Evolutionary conservation across 2,888 invertebrate genomes (phyloP).

Genomic region (Pegoplata infirma): DNA sequence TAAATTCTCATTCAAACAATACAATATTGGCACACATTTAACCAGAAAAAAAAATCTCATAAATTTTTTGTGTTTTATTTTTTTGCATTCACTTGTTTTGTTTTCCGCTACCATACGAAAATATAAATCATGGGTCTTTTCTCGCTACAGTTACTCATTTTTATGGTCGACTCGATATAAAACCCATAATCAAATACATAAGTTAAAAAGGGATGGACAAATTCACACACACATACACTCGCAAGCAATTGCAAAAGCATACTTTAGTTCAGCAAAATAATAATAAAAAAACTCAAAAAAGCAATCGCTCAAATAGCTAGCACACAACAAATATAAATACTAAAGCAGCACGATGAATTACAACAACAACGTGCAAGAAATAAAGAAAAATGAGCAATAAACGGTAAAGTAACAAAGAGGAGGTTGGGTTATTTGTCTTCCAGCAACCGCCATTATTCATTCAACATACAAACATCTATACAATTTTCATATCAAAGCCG

Average conservation of each 20-base stretch:
- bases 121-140: slow-evolving; percentile 51
- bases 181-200: slow-evolving; percentile 46
- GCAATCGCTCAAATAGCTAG: slow-evolving; percentile 41
- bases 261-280: slow-evolving; percentile 42
- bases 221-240: slow-evolving; percentile 53
- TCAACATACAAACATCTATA: slow-evolving; percentile 57
- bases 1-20: slow-evolving; percentile 10
- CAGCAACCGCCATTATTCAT: slow-evolving; percentile 77
- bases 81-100: slow-evolving; percentile 33
- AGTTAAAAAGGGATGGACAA: slow-evolving; percentile 52
- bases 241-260: not conserved
- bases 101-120: slow-evolving; percentile 20
- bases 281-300: slow-evolving; percentile 32
- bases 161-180: slow-evolving; percentile 32
- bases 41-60: slow-evolving; percentile 39
- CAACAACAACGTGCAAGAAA: slow-evolving; percentile 17
- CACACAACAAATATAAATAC: too few species aligned
- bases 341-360: too few species aligned
- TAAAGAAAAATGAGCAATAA: slow-evolving; percentile 60
- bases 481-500: slow-evolving; percentile 41
- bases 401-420: slow-evolving; percentile 67
- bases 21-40: slow-evolving; percentile 51
- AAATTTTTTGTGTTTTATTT: not conserved
- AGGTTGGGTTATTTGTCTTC: slow-evolving; percentile 78
- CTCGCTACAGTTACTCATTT: slow-evolving; percentile 53